phyloP scores from a whole-genome alignment of 92 coral and sea anemone species.

The Porites divaricata region DNA sequence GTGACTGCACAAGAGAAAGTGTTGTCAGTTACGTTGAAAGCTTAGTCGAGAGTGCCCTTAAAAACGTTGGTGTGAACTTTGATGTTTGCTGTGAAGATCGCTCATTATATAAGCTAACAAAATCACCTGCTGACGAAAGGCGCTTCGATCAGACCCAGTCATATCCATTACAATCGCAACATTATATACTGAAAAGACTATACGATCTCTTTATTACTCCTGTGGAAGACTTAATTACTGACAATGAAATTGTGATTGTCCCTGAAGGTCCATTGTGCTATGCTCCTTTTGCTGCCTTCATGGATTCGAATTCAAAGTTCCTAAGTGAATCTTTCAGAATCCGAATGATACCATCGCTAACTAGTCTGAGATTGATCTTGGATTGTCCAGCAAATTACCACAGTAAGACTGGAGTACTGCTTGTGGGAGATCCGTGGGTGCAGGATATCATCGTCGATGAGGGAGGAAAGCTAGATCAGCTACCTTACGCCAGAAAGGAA shows the following conservation, averaged over 20 bases:
- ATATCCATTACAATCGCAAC: too few relatives aligned
- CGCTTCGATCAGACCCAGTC: too few relatives aligned
- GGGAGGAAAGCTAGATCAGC: not conserved
- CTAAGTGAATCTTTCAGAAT: not conserved
- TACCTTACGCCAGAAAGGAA: slow-evolving; percentile 15
- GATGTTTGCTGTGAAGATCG: slow-evolving; percentile 40
- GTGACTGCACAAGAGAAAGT: not conserved
- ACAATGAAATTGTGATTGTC: too few relatives aligned
- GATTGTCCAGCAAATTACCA: not conserved
- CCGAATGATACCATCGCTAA: slow-evolving; percentile 14
- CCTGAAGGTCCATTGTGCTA: too few relatives aligned
- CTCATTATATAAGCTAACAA: too few relatives aligned
- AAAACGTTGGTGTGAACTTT: too few relatives aligned
- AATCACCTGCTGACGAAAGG: too few relatives aligned
- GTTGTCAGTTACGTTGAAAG: not conserved
- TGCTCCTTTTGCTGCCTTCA: too few relatives aligned
- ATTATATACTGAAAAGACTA: too few relatives aligned
- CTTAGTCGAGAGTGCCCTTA: not conserved
- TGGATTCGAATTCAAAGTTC: too few relatives aligned
- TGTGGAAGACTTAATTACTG: too few relatives aligned
- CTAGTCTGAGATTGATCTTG: not conserved
- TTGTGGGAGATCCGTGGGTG: slow-evolving; percentile 22
- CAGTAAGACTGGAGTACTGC: not conserved
- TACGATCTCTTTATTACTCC: too few relatives aligned
- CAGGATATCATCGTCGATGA: not conserved